phyloP scores from a whole-genome alignment of 2,888 invertebrate species.

The Cremastinae sp. region DNA sequence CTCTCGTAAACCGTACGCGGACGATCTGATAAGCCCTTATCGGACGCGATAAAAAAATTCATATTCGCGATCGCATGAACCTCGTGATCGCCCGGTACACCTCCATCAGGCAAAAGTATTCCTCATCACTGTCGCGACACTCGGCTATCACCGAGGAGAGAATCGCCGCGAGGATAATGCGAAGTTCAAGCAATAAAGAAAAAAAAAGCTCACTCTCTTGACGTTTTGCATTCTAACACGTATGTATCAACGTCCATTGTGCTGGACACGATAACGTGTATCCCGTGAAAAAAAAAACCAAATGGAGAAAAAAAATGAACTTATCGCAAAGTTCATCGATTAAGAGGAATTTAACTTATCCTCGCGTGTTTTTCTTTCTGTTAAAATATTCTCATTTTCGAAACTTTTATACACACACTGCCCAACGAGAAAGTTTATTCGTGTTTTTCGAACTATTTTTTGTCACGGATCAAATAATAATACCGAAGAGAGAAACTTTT shows the following conservation, averaged over 20 bases:
- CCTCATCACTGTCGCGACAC: constrained; percentile 18
- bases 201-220: constrained; percentile 25
- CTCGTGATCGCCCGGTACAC: constrained; percentile 26
- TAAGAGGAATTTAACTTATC: constrained; percentile 24
- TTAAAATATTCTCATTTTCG: background rate
- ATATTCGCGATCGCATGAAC: constrained; percentile 53
- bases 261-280: constrained; percentile 49
- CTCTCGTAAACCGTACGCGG: constrained; percentile 44
- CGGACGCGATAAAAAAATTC: constrained; percentile 57
- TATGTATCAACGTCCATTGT: constrained; percentile 52
- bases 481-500: no score
- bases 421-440: background rate
- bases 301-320: constrained; percentile 15
- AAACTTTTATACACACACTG: background rate
- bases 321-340: constrained; percentile 27
- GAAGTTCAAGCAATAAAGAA: constrained; percentile 1
- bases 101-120: constrained; percentile 11
- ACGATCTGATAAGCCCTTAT: constrained; percentile 58
- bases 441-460: background rate
- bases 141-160: constrained; percentile 43
- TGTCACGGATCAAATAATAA: no score
- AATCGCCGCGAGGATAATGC: constrained; percentile 40
- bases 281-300: constrained; percentile 7
- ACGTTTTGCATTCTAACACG: constrained; percentile 57
- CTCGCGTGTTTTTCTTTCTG: constrained; percentile 13